phyloP scores from a whole-genome alignment of 2,888 invertebrate genomes.

The Lobophora halterata region DNA sequence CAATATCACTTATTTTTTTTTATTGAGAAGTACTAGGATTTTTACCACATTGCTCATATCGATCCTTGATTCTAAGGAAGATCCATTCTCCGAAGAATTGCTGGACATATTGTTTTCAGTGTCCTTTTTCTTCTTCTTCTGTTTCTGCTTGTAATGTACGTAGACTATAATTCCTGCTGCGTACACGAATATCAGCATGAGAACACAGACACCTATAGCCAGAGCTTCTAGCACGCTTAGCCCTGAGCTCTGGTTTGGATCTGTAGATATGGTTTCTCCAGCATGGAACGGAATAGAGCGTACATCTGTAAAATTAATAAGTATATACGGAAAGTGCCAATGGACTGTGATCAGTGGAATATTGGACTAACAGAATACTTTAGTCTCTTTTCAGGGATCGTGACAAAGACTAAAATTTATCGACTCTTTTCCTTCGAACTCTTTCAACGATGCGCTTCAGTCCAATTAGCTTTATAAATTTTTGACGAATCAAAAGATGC shows the following conservation, averaged over 20 bases:
- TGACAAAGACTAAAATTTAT: too few relatives aligned
- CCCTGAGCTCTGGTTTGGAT: conserved; percentile 77
- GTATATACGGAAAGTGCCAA: background rate
- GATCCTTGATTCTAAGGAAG: conserved; percentile 61
- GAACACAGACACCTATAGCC: conserved; percentile 89
- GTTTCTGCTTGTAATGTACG: conserved; percentile 85
- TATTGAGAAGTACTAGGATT: background rate
- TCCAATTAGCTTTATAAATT: too few relatives aligned
- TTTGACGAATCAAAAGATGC: too few relatives aligned
- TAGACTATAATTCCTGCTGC: conserved; percentile 92
- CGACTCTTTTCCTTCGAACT: too few relatives aligned
- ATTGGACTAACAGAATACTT: too few relatives aligned
- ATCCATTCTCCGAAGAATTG: conserved; percentile 59
- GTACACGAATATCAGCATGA: conserved; percentile 89
- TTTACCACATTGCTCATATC: conserved; percentile 72
- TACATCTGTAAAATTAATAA: conserved; percentile 78
- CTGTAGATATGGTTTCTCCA: conserved; percentile 78
- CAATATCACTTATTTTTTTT: background rate
- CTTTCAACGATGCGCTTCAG: too few relatives aligned
- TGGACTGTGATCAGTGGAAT: too few relatives aligned
- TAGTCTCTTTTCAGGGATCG: too few relatives aligned
- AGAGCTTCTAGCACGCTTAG: conserved; percentile 89
- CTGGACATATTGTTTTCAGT: conserved; percentile 61
- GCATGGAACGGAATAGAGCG: conserved; percentile 89
- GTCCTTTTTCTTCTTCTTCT: conserved; percentile 76